phyloP scores from a whole-genome alignment of 2,797 vertebrate species.

The Artibeus lituratus region DNA sequence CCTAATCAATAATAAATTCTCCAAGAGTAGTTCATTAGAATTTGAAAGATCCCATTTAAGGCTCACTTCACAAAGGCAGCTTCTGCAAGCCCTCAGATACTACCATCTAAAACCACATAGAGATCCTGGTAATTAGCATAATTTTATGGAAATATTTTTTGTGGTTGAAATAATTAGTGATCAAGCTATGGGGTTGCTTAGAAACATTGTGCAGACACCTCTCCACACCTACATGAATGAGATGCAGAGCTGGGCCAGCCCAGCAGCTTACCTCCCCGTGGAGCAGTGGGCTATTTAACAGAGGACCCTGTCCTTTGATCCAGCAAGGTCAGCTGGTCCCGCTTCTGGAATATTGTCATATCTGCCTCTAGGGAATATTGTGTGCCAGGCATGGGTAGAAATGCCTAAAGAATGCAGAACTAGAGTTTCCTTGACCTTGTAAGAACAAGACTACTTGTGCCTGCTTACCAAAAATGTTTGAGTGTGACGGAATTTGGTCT shows the following conservation, averaged over 20 bases:
- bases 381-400: background rate
- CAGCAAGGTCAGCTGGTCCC: background rate
- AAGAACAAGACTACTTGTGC: background rate
- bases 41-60: background rate
- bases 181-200: background rate
- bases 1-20: conserved; percentile 15
- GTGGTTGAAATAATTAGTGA: background rate
- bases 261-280: background rate
- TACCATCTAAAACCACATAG: background rate
- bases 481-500: background rate
- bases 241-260: background rate
- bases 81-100: background rate
- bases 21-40: background rate
- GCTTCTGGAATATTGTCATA: background rate
- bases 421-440: background rate
- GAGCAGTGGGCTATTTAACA: background rate
- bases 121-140: background rate
- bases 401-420: background rate
- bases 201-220: background rate
- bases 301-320: background rate
- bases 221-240: background rate
- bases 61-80: background rate
- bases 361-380: background rate
- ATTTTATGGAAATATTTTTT: background rate
- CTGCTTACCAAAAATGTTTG: background rate